Evolutionary conservation across 2,888 invertebrate species (phyloP), one percentile per base, ranked within the genome.

Genomic region (Melikaiella ostensackeni): DNA sequence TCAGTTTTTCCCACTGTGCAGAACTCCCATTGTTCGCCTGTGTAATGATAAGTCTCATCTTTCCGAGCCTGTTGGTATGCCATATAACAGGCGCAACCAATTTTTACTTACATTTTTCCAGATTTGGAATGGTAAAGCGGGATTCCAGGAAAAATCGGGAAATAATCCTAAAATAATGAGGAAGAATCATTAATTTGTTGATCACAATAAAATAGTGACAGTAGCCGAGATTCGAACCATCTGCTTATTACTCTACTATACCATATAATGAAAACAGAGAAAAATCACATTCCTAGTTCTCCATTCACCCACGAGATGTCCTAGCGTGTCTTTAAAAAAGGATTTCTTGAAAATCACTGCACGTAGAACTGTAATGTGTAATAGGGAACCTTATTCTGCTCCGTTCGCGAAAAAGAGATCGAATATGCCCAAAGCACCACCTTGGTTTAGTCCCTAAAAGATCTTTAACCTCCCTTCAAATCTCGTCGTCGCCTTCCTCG

Each of bases 1-100:
- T n/a, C n/a, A n/a, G n/a, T n/a, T n/a, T n/a, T n/a, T n/a, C n/a
- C n/a, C n/a, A n/a, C n/a, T n/a, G n/a, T n/a, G n/a, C 38, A 30
- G 30, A 30, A 30, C 4, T 30, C 30, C 2, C 30, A 3, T 11
- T 13, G 13, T 38, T 11, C n/a, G n/a, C 50, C 50, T 50, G n/a
- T 50, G 8, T 0, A 50, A 50, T 50, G 50, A 16, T n/a, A 50
- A 50, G 1, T 8, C 50, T 8, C 7, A n/a, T 50, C 2, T 6
- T n/a, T n/a, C 1, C n/a, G 8, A 6, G n/a, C 7, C 2, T 0
- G 2, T 8, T 2, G 8, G 8, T n/a, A n/a, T 50, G n/a, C n/a
- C n/a, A n/a, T 50, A n/a, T n/a, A n/a, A 19, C 46, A 46, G 46
- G 46, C 19, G 46, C 46, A 46, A 4, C 7, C 5, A 33, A 33